Conservation (phyloP, 2,888 invertebrate species). For the Andrena bicolor region DNA sequence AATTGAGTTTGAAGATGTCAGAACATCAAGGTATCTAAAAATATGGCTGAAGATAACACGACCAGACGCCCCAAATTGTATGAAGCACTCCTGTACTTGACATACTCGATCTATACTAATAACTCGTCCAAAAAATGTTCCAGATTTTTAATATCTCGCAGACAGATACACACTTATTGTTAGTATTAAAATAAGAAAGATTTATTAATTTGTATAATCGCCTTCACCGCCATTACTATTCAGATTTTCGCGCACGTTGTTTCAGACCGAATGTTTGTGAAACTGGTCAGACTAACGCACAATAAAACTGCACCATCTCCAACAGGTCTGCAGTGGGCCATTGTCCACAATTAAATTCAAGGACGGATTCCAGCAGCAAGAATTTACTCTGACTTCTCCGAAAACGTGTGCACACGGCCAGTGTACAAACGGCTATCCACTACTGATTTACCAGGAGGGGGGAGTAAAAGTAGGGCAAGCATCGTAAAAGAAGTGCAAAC, state of each 20-base stretch:
- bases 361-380: constrained; percentile 57
- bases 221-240: neutral
- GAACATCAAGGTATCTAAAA: neutral
- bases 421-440: constrained; percentile 44
- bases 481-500: constrained; percentile 66
- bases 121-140: neutral
- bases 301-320: constrained; percentile 17
- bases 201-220: too few species aligned
- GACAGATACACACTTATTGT: neutral
- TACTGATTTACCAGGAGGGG: constrained; percentile 47
- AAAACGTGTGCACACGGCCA: constrained; percentile 35
- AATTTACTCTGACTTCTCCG: constrained; percentile 55
- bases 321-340: constrained; percentile 8
- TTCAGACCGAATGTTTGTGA: neutral
- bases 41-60: neutral
- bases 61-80: neutral
- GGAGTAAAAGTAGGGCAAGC: constrained; percentile 70
- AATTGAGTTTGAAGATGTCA: neutral
- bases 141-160: neutral
- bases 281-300: too few species aligned
- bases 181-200: too few species aligned
- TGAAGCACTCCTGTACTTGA: neutral
- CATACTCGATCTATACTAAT: neutral
- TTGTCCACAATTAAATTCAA: constrained; percentile 66
- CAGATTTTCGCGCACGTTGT: neutral